These are phyloP conservation scores for Caenorhabditis sulstoni DNA, from an alignment of 2,888 invertebrate species.

Conservation along the genomic window DNA sequence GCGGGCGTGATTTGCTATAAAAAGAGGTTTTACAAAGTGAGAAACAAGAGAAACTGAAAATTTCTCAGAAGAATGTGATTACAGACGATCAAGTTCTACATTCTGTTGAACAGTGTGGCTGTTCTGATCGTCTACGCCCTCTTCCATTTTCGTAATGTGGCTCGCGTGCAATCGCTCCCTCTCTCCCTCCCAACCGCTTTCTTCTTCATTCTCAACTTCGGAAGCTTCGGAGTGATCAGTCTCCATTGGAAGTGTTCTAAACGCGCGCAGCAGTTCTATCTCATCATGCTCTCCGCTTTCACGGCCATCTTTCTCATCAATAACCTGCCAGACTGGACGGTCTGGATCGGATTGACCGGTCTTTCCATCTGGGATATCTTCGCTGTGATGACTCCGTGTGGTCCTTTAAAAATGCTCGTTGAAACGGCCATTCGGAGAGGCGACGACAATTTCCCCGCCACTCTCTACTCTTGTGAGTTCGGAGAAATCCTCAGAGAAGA, in stretches of 20 bases:
- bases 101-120: constrained; percentile 19
- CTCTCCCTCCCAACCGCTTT: constrained; percentile 24
- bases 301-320: constrained; percentile 40
- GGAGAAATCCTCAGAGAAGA: too few species aligned
- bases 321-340: constrained; percentile 49
- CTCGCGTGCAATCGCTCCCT: not conserved
- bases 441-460: constrained; percentile 38
- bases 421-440: constrained; percentile 44
- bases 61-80: not conserved
- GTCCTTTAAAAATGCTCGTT: constrained; percentile 41
- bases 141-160: constrained; percentile 21
- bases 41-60: not conserved
- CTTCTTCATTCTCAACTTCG: constrained; percentile 43
- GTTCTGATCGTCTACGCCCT: constrained; percentile 25
- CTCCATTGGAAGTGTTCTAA: constrained; percentile 43
- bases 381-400: constrained; percentile 50
- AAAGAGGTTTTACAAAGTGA: constrained; percentile 36
- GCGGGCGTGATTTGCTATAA: constrained; percentile 37
- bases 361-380: constrained; percentile 49
- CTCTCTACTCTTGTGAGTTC: constrained; percentile 36
- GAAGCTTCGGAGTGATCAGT: constrained; percentile 31
- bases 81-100: constrained; percentile 25
- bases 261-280: constrained; percentile 38
- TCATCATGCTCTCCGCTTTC: constrained; percentile 42
- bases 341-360: constrained; percentile 25